A percentile compares a stretch with the other conserved stretches of the same genome.
These are phyloP conservation scores for Diaperis boleti DNA, from an alignment of 2,888 invertebrate genomes.

Conservation along the genomic window DNA sequence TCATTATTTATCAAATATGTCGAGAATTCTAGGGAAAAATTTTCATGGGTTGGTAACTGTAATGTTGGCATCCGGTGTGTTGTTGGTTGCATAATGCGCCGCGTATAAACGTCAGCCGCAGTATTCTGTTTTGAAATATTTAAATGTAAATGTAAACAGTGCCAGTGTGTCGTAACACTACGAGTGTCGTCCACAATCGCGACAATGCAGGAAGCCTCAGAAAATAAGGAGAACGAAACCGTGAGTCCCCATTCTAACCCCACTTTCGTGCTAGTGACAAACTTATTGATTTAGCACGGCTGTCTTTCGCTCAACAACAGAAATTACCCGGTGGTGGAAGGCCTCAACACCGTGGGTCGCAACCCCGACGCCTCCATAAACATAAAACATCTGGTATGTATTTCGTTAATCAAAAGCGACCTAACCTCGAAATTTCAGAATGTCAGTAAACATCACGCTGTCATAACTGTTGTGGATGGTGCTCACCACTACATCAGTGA, in stretches of 20 bases:
- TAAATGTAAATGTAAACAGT: background rate
- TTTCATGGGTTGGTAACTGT: too few relatives aligned
- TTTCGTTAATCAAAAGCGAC: background rate
- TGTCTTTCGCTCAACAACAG: conserved; percentile 49
- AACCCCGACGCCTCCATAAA: conserved; percentile 58
- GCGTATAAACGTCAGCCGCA: background rate
- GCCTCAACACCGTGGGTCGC: conserved; percentile 61
- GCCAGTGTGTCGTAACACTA: background rate
- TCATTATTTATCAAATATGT: too few relatives aligned
- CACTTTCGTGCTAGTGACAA: background rate
- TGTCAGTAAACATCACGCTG: conserved; percentile 62
- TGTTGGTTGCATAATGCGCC: conserved; percentile 2
- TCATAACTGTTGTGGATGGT: conserved; percentile 58
- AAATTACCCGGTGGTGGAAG: conserved; percentile 54
- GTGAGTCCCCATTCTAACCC: conserved; percentile 8
- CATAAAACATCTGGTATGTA: conserved; percentile 59
- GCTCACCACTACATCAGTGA: conserved; percentile 60
- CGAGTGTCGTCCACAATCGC: background rate
- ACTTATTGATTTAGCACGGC: conserved; percentile 49
- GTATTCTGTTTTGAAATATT: background rate
- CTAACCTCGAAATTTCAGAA: conserved; percentile 52
- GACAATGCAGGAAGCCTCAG: background rate
- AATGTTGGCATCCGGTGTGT: too few relatives aligned
- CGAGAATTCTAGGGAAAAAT: too few relatives aligned
- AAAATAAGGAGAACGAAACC: conserved; percentile 2